These are phyloP conservation scores for Yponomeuta evonymella DNA, from an alignment of 2,888 invertebrate species.

Conservation along the genomic window DNA sequence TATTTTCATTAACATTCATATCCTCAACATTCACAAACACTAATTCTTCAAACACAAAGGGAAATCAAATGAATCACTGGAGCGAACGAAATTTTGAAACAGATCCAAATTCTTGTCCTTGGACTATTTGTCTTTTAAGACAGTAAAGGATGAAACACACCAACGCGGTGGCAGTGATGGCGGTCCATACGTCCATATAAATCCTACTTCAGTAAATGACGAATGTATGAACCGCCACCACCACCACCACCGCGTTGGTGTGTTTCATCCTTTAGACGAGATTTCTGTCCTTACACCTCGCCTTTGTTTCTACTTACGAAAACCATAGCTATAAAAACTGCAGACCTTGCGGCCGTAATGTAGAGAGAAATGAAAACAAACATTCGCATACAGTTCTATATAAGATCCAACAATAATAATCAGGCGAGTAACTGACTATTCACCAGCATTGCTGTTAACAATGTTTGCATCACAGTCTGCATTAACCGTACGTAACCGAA, in stretches of 20 bases:
- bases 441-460: neutral
- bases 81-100: constrained; percentile 45
- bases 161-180: no score
- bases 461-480: neutral
- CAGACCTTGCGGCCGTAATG: neutral
- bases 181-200: no score
- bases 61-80: constrained; percentile 31
- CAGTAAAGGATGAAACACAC: constrained; percentile 33
- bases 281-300: constrained; percentile 24
- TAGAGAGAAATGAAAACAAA: constrained; percentile 21
- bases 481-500: neutral
- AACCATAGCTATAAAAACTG: constrained; percentile 2
- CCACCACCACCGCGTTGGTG: no score
- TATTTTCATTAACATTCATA: neutral
- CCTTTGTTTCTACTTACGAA: neutral
- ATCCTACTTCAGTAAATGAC: no score
- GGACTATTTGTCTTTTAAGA: constrained; percentile 44
- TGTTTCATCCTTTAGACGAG: constrained; percentile 21
- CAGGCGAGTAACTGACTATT: constrained; percentile 20
- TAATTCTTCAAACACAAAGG: constrained; percentile 16
- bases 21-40: neutral
- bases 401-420: constrained; percentile 17
- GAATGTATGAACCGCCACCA: no score
- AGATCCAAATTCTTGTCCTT: constrained; percentile 53
- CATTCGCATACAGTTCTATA: constrained; percentile 18